Evolutionary conservation across 37 sponge, comb jelly and placozoan species (phyloP).

Genomic region (Beroe ovata): DNA sequence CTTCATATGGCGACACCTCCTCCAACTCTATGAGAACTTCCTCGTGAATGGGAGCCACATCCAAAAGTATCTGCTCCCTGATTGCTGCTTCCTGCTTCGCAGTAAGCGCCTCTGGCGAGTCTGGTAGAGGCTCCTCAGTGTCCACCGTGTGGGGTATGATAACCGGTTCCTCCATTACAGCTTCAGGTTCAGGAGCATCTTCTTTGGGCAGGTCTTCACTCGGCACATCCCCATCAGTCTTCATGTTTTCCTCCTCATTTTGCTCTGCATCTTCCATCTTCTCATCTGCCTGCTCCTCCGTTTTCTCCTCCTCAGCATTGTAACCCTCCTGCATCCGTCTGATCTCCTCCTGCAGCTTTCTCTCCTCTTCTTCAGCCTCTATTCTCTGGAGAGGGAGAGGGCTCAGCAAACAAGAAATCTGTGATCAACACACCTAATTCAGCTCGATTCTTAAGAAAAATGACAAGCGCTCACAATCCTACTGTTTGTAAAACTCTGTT

Average conservation of each 20-base stretch:
- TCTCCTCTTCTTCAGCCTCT: slow-evolving; percentile 13
- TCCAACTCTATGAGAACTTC: neutral
- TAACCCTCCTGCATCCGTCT: slow-evolving; percentile 30
- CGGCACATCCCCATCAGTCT: slow-evolving; percentile 7
- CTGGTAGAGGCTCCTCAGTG: slow-evolving; percentile 48
- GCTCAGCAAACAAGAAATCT: too few species aligned
- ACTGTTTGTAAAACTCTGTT: too few species aligned
- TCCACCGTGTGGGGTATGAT: neutral
- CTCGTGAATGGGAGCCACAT: slow-evolving; percentile 61
- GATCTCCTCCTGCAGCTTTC: slow-evolving; percentile 27
- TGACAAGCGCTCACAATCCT: too few species aligned
- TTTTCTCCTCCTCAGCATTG: neutral
- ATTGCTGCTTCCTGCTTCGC: slow-evolving; percentile 61
- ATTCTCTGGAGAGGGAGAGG: neutral
- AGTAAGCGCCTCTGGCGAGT: slow-evolving; percentile 15
- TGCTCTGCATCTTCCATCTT: neutral
- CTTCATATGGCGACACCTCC: slow-evolving; percentile 33
- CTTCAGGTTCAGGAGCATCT: neutral
- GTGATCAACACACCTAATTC: too few species aligned
- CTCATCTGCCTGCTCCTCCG: neutral
- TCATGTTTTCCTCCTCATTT: neutral
- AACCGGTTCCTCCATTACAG: neutral
- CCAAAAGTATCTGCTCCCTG: slow-evolving; percentile 51
- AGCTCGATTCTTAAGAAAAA: too few species aligned
- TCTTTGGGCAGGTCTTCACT: neutral